A percentile compares a stretch with the other conserved stretches of the same genome.
These are phyloP conservation scores for Acrocera orbiculus DNA, from an alignment of 2,888 invertebrate species.

Conservation along the genomic window DNA sequence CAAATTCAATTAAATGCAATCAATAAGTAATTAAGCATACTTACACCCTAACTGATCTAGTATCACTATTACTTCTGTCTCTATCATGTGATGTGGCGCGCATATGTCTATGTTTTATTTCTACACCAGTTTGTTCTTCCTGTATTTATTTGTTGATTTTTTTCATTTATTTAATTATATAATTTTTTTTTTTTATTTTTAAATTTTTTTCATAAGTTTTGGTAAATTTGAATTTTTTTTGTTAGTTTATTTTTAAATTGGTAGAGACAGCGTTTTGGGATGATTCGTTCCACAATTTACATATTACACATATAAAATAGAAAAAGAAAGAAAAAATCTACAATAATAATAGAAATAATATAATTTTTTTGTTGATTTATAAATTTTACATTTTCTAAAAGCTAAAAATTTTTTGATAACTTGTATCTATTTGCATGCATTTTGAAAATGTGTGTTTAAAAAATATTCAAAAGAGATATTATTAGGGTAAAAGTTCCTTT, in stretches of 20 bases:
- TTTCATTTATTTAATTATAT: slow-evolving; percentile 4
- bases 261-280: slow-evolving; percentile 10
- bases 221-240: slow-evolving; percentile 1
- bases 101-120: slow-evolving; percentile 25
- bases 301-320: slow-evolving; percentile 9
- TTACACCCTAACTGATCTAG: slow-evolving; percentile 22
- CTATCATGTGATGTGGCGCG: slow-evolving; percentile 20
- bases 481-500: no score
- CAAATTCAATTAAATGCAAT: neutral
- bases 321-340: slow-evolving; percentile 9
- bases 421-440: no score
- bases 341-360: slow-evolving; percentile 6
- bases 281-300: slow-evolving; percentile 10
- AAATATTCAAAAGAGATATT: no score
- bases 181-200: slow-evolving; percentile 3
- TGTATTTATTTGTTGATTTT: slow-evolving; percentile 16
- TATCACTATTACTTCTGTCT: slow-evolving; percentile 22
- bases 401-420: no score
- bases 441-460: no score
- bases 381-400: no score
- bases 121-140: slow-evolving; percentile 43
- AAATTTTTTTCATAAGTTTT: slow-evolving; percentile 1
- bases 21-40: slow-evolving; percentile 13
- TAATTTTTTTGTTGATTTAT: no score
- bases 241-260: slow-evolving; percentile 5